Conservation (phyloP, 2,113 vertebrate genomes). For the Hippolais icterina region DNA sequence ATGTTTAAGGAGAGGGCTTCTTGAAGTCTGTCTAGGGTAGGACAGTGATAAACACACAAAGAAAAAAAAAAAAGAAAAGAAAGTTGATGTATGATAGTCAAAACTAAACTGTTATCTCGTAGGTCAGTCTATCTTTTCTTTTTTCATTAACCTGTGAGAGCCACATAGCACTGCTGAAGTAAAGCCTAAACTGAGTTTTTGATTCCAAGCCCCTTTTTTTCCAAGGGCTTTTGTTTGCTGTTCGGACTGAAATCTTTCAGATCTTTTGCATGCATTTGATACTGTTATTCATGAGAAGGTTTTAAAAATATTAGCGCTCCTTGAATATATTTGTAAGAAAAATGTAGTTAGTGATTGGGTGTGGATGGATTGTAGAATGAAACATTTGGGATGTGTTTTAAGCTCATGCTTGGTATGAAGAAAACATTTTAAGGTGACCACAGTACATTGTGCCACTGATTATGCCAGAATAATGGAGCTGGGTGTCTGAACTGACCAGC, state of each 20-base stretch:
- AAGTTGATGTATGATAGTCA: background rate
- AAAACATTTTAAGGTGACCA: background rate
- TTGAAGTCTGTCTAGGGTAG: background rate
- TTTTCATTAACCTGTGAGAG: background rate
- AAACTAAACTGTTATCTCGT: background rate
- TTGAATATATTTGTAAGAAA: background rate
- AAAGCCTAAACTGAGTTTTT: background rate
- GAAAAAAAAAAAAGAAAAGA: background rate
- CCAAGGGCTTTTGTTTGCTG: background rate
- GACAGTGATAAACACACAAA: background rate
- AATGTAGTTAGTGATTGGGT: background rate
- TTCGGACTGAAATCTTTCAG: background rate
- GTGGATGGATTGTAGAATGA: background rate
- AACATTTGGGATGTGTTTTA: background rate
- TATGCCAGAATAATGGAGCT: background rate
- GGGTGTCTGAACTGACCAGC: background rate
- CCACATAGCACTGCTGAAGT: background rate
- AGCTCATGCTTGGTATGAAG: background rate
- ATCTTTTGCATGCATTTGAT: background rate
- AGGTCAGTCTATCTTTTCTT: background rate
- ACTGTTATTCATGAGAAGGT: background rate
- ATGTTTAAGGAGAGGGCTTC: background rate
- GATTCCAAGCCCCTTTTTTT: background rate
- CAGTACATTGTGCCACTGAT: background rate
- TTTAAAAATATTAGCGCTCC: background rate